These are phyloP conservation scores for Brachyopa scutellaris DNA, from an alignment of 2,888 invertebrate species.

Conservation along the genomic window DNA sequence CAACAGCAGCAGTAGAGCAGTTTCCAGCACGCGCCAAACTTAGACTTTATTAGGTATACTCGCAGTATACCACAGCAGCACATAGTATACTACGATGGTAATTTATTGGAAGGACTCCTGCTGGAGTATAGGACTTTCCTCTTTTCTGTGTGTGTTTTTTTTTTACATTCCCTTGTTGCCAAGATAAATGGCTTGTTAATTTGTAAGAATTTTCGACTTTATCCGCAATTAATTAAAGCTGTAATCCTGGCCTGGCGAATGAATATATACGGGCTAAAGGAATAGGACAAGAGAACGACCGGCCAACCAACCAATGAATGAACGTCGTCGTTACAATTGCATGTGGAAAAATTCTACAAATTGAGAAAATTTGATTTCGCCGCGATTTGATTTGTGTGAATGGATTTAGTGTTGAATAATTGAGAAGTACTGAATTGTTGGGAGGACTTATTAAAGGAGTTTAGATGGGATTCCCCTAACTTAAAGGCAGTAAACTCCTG, in stretches of 20 bases:
- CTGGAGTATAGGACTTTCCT: conserved; percentile 23
- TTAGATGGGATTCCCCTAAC: no score
- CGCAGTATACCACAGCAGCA: conserved; percentile 34
- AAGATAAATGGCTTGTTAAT: conserved; percentile 71
- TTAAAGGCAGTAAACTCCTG: no score
- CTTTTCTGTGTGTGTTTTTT: background rate
- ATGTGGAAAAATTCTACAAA: conserved; percentile 22
- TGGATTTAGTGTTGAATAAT: no score
- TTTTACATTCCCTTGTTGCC: conserved; percentile 25
- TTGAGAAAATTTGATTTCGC: conserved; percentile 35
- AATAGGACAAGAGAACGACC: background rate
- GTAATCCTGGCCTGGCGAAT: conserved; percentile 39
- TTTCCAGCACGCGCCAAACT: conserved; percentile 61
- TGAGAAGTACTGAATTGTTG: no score
- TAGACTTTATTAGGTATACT: conserved; percentile 59
- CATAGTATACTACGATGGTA: conserved; percentile 44
- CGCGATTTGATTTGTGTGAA: conserved; percentile 25
- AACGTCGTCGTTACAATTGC: conserved; percentile 12
- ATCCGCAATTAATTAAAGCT: conserved; percentile 68
- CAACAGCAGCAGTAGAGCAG: background rate
- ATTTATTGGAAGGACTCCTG: conserved; percentile 61
- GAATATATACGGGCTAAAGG: conserved; percentile 2
- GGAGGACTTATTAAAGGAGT: no score
- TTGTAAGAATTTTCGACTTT: conserved; percentile 71
- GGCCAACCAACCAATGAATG: background rate